Evolutionary conservation across 2,888 invertebrate genomes (phyloP).

Genomic region (Operophtera brumata): DNA sequence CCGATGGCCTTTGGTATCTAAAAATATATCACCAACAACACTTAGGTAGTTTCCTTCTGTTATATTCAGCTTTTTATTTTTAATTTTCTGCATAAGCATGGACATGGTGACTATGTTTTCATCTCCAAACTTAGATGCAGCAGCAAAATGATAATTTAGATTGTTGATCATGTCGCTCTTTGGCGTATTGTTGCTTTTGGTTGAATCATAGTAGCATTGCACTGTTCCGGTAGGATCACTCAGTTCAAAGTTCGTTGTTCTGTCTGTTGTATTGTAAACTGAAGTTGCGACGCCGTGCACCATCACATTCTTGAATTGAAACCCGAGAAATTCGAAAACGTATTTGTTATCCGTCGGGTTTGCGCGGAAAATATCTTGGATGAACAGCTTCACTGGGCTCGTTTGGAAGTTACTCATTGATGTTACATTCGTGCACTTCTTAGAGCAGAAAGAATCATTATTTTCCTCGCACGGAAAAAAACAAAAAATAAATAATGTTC

Average conservation of each 20-base stretch:
- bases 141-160: conserved; percentile 48
- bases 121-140: conserved; percentile 49
- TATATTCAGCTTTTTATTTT: conserved; percentile 47
- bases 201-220: conserved; percentile 59
- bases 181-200: conserved; percentile 53
- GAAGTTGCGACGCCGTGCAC: conserved; percentile 67
- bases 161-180: conserved; percentile 46
- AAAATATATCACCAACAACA: conserved; percentile 67
- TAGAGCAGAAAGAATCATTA: not conserved
- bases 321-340: conserved; percentile 61
- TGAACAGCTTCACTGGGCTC: conserved; percentile 63
- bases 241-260: conserved; percentile 57
- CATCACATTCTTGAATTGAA: conserved; percentile 68
- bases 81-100: conserved; percentile 53
- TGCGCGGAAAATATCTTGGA: conserved; percentile 72
- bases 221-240: conserved; percentile 68
- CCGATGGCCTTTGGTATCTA: conserved; percentile 55
- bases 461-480: no score
- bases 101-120: conserved; percentile 55
- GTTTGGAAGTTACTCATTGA: conserved; percentile 37
- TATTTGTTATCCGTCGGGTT: conserved; percentile 57
- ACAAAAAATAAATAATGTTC: no score
- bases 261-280: conserved; percentile 50
- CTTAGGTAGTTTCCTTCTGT: conserved; percentile 54
- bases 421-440: not conserved